Evolutionary conservation across 2,888 invertebrate species (phyloP).

Genomic region (Diogma glabrata): DNA sequence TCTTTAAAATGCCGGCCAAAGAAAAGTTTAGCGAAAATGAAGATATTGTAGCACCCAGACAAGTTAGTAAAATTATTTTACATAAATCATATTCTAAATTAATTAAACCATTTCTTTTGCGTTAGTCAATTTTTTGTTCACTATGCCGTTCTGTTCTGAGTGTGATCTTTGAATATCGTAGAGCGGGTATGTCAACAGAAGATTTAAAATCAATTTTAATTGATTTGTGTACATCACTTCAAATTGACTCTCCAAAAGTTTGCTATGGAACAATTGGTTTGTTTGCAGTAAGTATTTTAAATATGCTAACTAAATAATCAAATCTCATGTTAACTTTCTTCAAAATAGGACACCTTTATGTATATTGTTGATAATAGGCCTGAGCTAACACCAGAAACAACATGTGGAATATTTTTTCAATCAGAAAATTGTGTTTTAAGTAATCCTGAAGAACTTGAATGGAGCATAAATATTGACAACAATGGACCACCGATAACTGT

Average conservation of each 20-base stretch:
- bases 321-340: too few species aligned
- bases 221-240: constrained; percentile 43
- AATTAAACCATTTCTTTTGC: too few species aligned
- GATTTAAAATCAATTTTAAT: constrained; percentile 34
- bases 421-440: constrained; percentile 25
- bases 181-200: constrained; percentile 39
- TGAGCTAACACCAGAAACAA: constrained; percentile 39
- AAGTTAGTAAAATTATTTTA: too few species aligned
- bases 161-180: constrained; percentile 31
- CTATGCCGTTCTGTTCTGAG: constrained; percentile 26
- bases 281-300: constrained; percentile 52
- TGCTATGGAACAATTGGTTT: constrained; percentile 47
- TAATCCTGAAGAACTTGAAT: constrained; percentile 24
- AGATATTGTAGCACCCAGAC: too few species aligned
- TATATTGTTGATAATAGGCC: constrained; percentile 46
- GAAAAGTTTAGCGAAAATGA: too few species aligned
- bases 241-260: constrained; percentile 46
- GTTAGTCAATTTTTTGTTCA: too few species aligned
- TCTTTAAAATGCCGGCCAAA: too few species aligned
- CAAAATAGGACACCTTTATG: too few species aligned
- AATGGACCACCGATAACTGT: constrained; percentile 13
- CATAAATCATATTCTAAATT: too few species aligned
- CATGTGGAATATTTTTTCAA: constrained; percentile 30
- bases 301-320: too few species aligned
- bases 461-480: constrained; percentile 23